Evolutionary conservation across 2,113 vertebrate species (phyloP), one percentile per base, ranked within the genome.

Genomic region (Tachuris rubrigastra): DNA sequence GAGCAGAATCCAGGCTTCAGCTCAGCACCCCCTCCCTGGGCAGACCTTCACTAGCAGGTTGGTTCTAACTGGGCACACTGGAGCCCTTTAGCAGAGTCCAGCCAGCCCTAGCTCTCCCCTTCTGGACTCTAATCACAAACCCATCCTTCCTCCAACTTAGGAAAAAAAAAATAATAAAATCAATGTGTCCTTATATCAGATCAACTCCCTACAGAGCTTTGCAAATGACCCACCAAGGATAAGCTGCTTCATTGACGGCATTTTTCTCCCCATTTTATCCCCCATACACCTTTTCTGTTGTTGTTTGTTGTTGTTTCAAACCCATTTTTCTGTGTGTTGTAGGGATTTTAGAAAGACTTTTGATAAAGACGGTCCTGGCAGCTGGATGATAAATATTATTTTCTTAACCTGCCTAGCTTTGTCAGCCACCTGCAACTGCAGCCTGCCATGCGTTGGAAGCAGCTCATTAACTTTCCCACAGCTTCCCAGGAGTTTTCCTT

Each of bases 381-480:
- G 97, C 95, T 50, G 95, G 97, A 86, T 98, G 98, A 98, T 98
- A 98, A 98, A 98, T 98, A 98, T 95, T 97, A 98, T 98, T 98
- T 98, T 96, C 97, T 97, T 98, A 98, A 98, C 98, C 98, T 93
- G 97, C 97, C 97, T 97, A 92, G 96, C 97, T 98, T 98, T 97
- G 96, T 97, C 97, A 97, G 97, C 97, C 98, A 98, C 98, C 97
- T 98, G 98, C 97, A 98, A 98, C 96, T 39, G 93, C 97, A 97
- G 97, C 97, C 97, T 97, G 97, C 97, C 96, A 93, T 90, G 71
- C 95, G 68, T 98, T 97, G 97, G 97, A 97, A 97, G 97, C 97
- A 97, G 97, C 98, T 98, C 97, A 98, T 98, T 98, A 98, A 98
- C 97, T 98, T 98, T 83, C 95, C 96, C 49, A 24, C 87, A 23